Percentiles rank a stretch among this genome's conserved stretches.
phyloP scores from a whole-genome alignment of 1,140 invertebrate genomes.

The Calycopis cecrops region DNA sequence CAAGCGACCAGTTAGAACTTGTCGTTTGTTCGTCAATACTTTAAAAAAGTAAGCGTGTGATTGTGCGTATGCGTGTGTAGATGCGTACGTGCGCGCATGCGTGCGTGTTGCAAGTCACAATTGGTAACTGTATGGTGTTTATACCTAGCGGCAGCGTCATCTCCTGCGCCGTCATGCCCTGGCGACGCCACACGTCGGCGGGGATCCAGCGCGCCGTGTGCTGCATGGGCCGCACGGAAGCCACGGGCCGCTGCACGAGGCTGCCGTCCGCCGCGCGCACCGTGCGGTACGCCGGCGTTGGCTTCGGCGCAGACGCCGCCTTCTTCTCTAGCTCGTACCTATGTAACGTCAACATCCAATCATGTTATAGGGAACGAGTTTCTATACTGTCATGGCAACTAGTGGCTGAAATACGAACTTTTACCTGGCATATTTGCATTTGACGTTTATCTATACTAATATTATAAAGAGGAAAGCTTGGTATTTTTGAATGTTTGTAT shows the following conservation, averaged over 20 bases:
- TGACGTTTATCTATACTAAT: no score
- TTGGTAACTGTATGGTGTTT: neutral
- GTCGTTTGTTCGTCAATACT: neutral
- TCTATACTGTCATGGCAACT: no score
- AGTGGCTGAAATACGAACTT: no score
- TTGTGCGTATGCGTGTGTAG: no score
- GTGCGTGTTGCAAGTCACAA: neutral
- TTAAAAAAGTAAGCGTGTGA: no score
- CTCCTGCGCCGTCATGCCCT: conserved; percentile 96
- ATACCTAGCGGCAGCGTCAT: conserved; percentile 90
- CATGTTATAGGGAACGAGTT: no score
- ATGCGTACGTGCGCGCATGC: no score
- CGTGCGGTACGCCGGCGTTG: conserved; percentile 70
- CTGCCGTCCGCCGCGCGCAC: conserved; percentile 77
- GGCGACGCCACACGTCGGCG: conserved; percentile 90
- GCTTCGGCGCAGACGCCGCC: conserved; percentile 80
- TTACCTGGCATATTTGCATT: no score
- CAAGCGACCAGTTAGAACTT: neutral
- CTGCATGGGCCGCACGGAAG: conserved; percentile 75
- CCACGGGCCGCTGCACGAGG: conserved; percentile 74
- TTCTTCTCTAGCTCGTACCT: conserved; percentile 95
- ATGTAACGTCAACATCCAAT: neutral
- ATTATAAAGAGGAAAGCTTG: no score
- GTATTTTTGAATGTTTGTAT: no score
- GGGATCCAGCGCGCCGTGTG: conserved; percentile 85